Evolutionary conservation across 2,797 vertebrate species (phyloP).

Genomic region (Balearica regulorum): DNA sequence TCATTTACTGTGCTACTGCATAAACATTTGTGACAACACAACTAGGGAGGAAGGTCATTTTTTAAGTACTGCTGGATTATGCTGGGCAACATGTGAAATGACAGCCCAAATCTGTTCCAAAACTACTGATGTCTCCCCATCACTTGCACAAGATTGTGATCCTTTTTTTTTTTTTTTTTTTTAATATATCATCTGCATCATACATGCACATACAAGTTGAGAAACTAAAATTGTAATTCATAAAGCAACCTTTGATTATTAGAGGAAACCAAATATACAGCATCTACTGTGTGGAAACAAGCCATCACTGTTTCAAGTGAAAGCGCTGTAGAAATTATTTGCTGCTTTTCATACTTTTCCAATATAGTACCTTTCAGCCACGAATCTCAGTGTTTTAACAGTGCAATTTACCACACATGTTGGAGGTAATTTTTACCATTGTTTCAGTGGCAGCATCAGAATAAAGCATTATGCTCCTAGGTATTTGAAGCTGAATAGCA

Average conservation of each 20-base stretch:
- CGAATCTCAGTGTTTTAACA: not conserved
- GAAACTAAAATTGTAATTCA: not conserved
- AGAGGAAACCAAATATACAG: not conserved
- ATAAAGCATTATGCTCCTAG: not conserved
- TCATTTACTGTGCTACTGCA: not conserved
- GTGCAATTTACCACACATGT: not conserved
- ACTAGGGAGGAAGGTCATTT: not conserved
- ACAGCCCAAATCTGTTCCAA: not conserved
- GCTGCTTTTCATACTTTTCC: not conserved
- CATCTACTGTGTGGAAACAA: not conserved
- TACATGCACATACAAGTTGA: not conserved
- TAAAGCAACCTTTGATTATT: not conserved
- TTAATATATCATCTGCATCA: not conserved
- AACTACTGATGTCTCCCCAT: not conserved
- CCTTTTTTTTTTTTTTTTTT: not conserved
- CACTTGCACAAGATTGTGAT: not conserved
- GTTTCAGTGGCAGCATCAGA: not conserved
- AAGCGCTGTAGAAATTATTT: not conserved
- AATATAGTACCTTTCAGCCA: not conserved
- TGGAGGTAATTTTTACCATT: not conserved
- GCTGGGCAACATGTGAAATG: not conserved
- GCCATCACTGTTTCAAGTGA: not conserved
- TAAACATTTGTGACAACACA: not conserved
- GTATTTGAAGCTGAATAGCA: not conserved
- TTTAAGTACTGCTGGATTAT: not conserved